Evolutionary conservation across 30 jellyfish, hydroid and myxozoan species (phyloP).

Genomic region (Hydractinia symbiolongicarpus): DNA sequence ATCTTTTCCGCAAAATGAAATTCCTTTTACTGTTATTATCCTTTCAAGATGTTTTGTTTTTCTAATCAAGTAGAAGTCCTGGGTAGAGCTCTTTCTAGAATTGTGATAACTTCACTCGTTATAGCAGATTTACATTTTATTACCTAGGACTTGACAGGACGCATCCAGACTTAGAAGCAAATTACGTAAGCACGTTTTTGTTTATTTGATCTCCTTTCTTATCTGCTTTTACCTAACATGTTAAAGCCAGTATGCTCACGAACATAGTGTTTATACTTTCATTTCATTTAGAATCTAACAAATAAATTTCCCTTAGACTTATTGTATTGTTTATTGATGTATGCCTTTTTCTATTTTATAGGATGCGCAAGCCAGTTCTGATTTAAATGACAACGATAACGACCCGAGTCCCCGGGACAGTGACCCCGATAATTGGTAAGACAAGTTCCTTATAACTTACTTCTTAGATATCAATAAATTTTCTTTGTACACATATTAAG

Average conservation of each 20-base stretch:
- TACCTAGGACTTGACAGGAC: conserved; percentile 82
- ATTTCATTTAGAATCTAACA: too few species aligned
- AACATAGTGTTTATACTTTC: too few species aligned
- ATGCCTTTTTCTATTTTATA: neutral
- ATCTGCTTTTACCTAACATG: conserved; percentile 39
- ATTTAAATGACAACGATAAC: conserved; percentile 88
- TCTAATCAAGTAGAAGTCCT: too few species aligned
- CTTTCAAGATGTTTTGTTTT: too few species aligned
- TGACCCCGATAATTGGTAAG: conserved; percentile 98
- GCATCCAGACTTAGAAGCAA: conserved; percentile 91
- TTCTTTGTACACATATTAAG: too few species aligned
- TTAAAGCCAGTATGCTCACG: conserved; percentile 47
- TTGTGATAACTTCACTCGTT: too few species aligned
- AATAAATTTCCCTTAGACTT: too few species aligned
- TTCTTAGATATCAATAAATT: too few species aligned
- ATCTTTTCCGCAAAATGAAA: too few species aligned
- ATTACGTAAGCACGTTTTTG: conserved; percentile 55
- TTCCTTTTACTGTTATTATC: too few species aligned
- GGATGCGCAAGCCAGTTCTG: conserved; percentile 90
- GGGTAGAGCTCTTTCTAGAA: too few species aligned
- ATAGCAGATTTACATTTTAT: neutral
- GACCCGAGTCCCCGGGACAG: conserved; percentile 98
- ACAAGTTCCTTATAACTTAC: neutral
- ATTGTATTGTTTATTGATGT: too few species aligned
- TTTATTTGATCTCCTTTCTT: neutral